These are phyloP conservation scores for Holacanthella duospinosa DNA, from an alignment of 2,888 invertebrate species.

Conservation along the genomic window DNA sequence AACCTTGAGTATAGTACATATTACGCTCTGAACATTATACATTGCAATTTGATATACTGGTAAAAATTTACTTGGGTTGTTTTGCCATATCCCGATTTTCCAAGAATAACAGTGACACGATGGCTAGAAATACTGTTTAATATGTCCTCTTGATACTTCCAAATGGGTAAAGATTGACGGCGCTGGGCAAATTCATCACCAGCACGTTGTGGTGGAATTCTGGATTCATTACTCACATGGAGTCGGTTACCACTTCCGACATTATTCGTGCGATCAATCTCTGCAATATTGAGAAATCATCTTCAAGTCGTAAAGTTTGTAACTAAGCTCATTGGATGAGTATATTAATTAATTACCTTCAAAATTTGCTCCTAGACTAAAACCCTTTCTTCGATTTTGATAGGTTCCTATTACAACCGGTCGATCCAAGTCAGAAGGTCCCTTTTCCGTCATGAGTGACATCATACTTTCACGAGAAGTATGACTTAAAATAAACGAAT, in stretches of 20 bases:
- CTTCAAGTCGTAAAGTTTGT: no score
- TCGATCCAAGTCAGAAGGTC: no score
- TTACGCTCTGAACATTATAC: neutral
- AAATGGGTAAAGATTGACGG: constrained; percentile 2
- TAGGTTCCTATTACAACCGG: no score
- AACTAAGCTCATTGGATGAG: no score
- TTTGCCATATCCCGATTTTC: constrained; percentile 74
- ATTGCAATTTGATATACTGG: constrained; percentile 42
- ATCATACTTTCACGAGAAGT: neutral
- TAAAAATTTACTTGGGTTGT: constrained; percentile 62
- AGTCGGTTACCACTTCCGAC: neutral
- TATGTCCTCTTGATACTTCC: constrained; percentile 49
- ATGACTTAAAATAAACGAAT: neutral
- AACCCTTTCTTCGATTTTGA: no score
- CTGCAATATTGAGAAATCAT: neutral
- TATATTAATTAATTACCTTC: no score
- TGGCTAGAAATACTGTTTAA: constrained; percentile 55
- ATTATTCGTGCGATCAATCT: neutral
- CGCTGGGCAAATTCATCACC: neutral
- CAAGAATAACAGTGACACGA: constrained; percentile 56
- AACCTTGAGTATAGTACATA: constrained; percentile 47
- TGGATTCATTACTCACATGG: neutral
- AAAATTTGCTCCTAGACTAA: no score
- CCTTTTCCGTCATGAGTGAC: neutral
- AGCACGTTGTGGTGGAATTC: neutral